A percentile compares a stretch with the other conserved stretches of the same genome.
phyloP scores from a whole-genome alignment of 2,797 vertebrate genomes.

The Prionace glauca region DNA sequence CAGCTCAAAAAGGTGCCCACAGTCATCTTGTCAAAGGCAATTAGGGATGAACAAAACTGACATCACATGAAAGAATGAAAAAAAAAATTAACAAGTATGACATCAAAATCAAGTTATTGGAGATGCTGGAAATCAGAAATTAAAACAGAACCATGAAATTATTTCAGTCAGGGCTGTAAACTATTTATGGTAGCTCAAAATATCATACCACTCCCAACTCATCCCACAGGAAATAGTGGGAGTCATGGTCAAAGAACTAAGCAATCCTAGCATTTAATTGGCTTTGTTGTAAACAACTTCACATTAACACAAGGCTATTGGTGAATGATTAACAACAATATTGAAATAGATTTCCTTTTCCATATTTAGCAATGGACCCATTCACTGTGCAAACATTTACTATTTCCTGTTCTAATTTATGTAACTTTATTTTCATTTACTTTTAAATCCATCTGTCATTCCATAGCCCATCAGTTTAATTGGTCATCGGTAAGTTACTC shows the following conservation, averaged over 20 bases:
- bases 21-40: neutral
- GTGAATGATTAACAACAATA: neutral
- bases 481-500: neutral
- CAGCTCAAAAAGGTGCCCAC: neutral
- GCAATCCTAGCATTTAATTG: neutral
- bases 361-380: neutral
- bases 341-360: neutral
- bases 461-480: neutral
- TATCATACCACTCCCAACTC: neutral
- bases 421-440: neutral
- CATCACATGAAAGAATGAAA: neutral
- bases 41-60: neutral
- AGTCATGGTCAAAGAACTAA: neutral
- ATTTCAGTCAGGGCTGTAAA: neutral
- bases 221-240: neutral
- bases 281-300: neutral
- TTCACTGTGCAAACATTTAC: neutral
- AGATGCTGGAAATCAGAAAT: neutral
- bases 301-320: neutral
- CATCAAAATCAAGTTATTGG: neutral
- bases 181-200: neutral
- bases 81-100: neutral
- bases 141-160: neutral
- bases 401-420: neutral
- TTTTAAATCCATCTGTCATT: neutral